Percentiles rank a stretch among this genome's conserved stretches.
phyloP scores from a whole-genome alignment of 2,113 vertebrate genomes.

The Monopterus albus region DNA sequence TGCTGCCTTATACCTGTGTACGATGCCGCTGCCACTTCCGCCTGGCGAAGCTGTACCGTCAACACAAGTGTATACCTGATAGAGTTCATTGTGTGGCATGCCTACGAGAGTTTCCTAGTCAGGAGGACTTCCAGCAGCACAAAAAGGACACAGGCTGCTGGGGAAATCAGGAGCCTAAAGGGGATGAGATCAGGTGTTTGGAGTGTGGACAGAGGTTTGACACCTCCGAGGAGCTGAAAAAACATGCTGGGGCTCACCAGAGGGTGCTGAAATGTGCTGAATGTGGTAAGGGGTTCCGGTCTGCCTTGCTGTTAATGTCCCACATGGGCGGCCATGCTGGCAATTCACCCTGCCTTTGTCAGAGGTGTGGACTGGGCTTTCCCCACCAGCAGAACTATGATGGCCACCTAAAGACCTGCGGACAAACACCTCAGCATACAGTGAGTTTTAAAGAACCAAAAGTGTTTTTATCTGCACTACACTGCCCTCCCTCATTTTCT shows the following conservation, averaged over 20 bases:
- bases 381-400: constrained; percentile 82
- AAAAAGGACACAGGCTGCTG: constrained; percentile 84
- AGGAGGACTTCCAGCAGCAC: constrained; percentile 80
- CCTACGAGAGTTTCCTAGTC: constrained; percentile 76
- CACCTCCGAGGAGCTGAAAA: constrained; percentile 85
- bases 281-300: constrained; percentile 91
- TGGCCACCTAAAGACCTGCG: constrained; percentile 81
- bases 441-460: constrained; percentile 62
- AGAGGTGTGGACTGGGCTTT: constrained; percentile 90
- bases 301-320: constrained; percentile 87
- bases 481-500: too few species aligned
- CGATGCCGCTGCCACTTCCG: constrained; percentile 81
- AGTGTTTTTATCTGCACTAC: not conserved
- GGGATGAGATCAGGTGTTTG: constrained; percentile 82
- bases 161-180: constrained; percentile 76
- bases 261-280: constrained; percentile 88
- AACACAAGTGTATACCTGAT: constrained; percentile 78
- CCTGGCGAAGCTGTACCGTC: constrained; percentile 75
- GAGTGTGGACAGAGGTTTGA: constrained; percentile 89
- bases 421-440: constrained; percentile 38
- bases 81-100: constrained; percentile 81
- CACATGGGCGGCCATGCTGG: constrained; percentile 92
- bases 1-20: constrained; percentile 87
- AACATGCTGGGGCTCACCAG: constrained; percentile 90
- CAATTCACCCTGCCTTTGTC: constrained; percentile 87